phyloP scores from a whole-genome alignment of 2,888 invertebrate genomes.

The Drosophila gaucha region DNA sequence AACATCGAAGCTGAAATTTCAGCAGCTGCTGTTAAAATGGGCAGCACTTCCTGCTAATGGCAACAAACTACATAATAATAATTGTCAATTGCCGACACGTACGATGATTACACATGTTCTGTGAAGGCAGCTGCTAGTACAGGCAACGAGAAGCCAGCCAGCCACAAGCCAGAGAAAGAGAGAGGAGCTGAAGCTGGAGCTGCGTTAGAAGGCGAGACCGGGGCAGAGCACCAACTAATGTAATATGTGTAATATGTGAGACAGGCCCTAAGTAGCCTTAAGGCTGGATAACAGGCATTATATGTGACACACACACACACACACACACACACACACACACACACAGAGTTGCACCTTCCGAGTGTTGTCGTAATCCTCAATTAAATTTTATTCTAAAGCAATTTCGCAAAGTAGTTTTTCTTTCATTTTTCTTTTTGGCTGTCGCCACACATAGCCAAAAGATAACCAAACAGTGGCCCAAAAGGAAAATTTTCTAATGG shows the following conservation, averaged over 20 bases:
- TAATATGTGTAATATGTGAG: slow-evolving; percentile 79
- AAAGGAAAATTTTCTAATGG: slow-evolving; percentile 44
- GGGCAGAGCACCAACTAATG: slow-evolving; percentile 58
- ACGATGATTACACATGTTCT: slow-evolving; percentile 78
- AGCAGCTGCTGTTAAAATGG: slow-evolving; percentile 46
- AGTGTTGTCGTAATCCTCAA: slow-evolving; percentile 79
- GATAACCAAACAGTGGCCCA: slow-evolving; percentile 70
- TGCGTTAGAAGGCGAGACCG: slow-evolving; percentile 31
- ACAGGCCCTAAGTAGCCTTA: slow-evolving; percentile 81
- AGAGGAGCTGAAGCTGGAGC: neutral
- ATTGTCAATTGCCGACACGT: slow-evolving; percentile 78
- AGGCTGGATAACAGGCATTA: slow-evolving; percentile 78
- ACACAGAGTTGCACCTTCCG: slow-evolving; percentile 23
- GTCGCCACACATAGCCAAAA: slow-evolving; percentile 32
- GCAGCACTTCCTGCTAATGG: slow-evolving; percentile 75
- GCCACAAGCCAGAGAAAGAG: slow-evolving; percentile 5
- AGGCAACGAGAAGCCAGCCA: slow-evolving; percentile 18
- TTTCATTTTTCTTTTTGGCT: slow-evolving; percentile 44
- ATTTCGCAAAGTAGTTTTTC: slow-evolving; percentile 78
- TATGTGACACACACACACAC: slow-evolving; percentile 55
- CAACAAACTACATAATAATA: slow-evolving; percentile 76
- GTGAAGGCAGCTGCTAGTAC: slow-evolving; percentile 59
- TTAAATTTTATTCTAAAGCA: slow-evolving; percentile 82
- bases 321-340: slow-evolving; percentile 16
- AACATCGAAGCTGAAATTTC: slow-evolving; percentile 21